Base-by-base conservation (phyloP, 2,113 vertebrate genomes). In the Elachura formosa region DNA sequence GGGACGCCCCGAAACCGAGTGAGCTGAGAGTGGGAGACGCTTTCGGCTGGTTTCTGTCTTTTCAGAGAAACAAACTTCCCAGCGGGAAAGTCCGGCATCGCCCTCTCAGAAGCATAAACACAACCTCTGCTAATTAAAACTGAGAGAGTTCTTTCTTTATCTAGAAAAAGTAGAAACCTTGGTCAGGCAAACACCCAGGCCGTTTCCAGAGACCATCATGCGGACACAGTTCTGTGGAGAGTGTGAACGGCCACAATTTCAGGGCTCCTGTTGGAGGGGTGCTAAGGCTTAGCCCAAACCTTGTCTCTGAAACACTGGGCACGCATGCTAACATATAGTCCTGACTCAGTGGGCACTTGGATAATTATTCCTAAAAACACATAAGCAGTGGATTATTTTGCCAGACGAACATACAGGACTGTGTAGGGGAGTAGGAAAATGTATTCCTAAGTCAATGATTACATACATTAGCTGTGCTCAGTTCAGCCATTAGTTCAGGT, bases 1-100 rank as follows among this genome's bases (percentile, higher is more conserved):
- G n/a, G 40, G 10, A 48, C 3, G 11, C 18, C 18, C 18, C 34
- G 12, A 34, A 19, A 41, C 3, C 3, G 28, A 34, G 43, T 0
- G 25, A 12, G 10, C 61, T 8, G 64, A 36, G 38, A 24, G 17
- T 0, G 26, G 8, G 33, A 5, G 13, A 4, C 19, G 29, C 58
- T 45, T 73, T n/a, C 4, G 41, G 3, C 14, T 5, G 79, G 5
- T 25, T 48, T 43, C 29, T 59, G 52, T 62, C 61, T 59, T 16
- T 46, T 6, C 40, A 15, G 20, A 24, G 28, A 68, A 89, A 61
- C 5, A 64, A 51, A 51, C 14, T 55, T n/a, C 23, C 21, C 22
- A 2, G 34, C 2, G 40, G 61, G 82, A 72, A 66, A 36, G 31
- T 55, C 56, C 48, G 16, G 24, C 34, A 23, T 59, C 61, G n/a